Evolutionary conservation across 1,140 invertebrate species (phyloP).

Genomic region (Calosoma granatense): DNA sequence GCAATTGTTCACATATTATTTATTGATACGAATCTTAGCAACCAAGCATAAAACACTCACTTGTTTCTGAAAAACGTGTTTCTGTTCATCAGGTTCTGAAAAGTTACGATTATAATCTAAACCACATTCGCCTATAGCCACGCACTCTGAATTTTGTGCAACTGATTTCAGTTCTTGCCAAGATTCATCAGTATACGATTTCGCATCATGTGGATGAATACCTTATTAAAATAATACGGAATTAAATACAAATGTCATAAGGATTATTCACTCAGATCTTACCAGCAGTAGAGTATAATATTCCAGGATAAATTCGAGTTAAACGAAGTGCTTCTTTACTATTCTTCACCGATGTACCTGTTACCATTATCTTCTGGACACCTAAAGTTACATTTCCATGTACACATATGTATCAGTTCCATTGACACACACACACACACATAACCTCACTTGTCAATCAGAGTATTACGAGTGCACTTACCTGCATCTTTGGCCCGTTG

Average conservation of each 20-base stretch:
- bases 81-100: constrained; percentile 77
- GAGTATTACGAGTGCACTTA: constrained; percentile 28
- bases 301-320: constrained; percentile 79
- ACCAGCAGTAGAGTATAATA: constrained; percentile 88
- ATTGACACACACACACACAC: constrained; percentile 5
- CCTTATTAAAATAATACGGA: constrained; percentile 40
- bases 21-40: background rate
- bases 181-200: constrained; percentile 76
- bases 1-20: background rate
- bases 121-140: constrained; percentile 89
- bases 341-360: constrained; percentile 74
- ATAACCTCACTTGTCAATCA: background rate
- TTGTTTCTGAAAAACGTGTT: constrained; percentile 82
- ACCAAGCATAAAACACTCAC: constrained; percentile 34
- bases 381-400: constrained; percentile 41
- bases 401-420: too few relatives aligned
- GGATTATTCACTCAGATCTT: constrained; percentile 20
- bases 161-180: constrained; percentile 61
- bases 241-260: constrained; percentile 2
- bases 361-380: constrained; percentile 91
- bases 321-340: constrained; percentile 85
- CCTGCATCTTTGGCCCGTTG: constrained; percentile 87
- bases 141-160: constrained; percentile 75
- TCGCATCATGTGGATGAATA: constrained; percentile 92
- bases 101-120: constrained; percentile 92